Evolutionary conservation across 2,888 invertebrate species (phyloP).

Genomic region (Agrotis exclamationis): DNA sequence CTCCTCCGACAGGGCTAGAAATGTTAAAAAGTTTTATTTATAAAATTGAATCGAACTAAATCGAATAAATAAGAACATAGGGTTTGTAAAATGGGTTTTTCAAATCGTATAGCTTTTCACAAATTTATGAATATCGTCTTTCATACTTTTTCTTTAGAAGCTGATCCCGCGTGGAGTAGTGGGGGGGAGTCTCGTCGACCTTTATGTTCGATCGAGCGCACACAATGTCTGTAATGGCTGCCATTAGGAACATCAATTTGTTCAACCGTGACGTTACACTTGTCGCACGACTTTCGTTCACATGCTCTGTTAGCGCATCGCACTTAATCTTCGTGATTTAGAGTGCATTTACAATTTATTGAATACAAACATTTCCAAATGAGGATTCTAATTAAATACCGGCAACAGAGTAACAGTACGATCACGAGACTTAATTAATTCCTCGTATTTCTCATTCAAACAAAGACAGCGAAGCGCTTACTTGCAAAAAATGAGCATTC

Average conservation of each 20-base stretch:
- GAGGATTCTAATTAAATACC: slow-evolving; percentile 8
- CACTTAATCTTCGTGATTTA: slow-evolving; percentile 58
- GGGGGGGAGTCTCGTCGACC: slow-evolving; percentile 73
- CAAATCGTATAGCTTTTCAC: slow-evolving; percentile 74
- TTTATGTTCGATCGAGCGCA: slow-evolving; percentile 85
- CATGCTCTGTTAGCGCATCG: slow-evolving; percentile 74
- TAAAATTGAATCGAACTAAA: slow-evolving; percentile 68
- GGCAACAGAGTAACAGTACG: slow-evolving; percentile 8
- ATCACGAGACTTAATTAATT: slow-evolving; percentile 41
- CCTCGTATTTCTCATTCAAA: slow-evolving; percentile 32
- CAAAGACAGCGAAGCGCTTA: slow-evolving; percentile 47
- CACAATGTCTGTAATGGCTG: slow-evolving; percentile 85
- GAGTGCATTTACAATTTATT: slow-evolving; percentile 10
- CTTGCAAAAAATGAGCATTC: slow-evolving; percentile 58
- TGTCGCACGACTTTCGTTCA: slow-evolving; percentile 81
- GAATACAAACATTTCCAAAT: slow-evolving; percentile 10
- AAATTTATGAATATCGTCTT: slow-evolving; percentile 83
- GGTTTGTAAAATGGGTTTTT: slow-evolving; percentile 72
- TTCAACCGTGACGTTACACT: slow-evolving; percentile 84
- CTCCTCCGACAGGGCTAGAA: slow-evolving; percentile 46
- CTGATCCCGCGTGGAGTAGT: slow-evolving; percentile 72
- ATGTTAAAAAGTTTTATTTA: slow-evolving; percentile 64
- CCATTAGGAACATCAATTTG: slow-evolving; percentile 87
- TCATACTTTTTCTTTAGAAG: slow-evolving; percentile 78
- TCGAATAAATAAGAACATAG: slow-evolving; percentile 73